Conservation (phyloP, 2,113 vertebrate species). For the Campylomormyrus tamandua region DNA sequence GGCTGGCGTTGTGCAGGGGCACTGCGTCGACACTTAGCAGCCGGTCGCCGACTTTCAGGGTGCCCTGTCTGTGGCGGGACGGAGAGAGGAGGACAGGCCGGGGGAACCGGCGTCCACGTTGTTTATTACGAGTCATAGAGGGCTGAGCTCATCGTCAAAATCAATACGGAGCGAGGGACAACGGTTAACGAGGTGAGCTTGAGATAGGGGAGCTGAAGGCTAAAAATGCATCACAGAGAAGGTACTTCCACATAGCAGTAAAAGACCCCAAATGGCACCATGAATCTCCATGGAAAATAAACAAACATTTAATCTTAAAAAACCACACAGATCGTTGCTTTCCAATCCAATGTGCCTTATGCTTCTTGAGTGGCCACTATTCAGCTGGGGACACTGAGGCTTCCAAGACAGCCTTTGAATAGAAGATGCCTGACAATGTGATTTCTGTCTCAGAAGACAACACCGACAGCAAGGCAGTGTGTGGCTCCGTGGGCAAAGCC, state of each 20-base stretch:
- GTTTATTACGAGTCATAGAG: not conserved
- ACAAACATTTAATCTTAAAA: not conserved
- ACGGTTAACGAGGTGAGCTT: not conserved
- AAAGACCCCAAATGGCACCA: not conserved
- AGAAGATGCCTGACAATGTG: not conserved
- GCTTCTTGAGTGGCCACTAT: not conserved
- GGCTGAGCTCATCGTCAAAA: not conserved
- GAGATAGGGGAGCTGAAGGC: not conserved
- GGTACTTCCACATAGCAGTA: not conserved
- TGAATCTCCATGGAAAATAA: not conserved
- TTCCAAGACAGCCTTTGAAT: not conserved
- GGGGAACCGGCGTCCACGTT: not conserved
- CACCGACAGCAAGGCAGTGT: not conserved
- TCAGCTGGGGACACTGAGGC: not conserved
- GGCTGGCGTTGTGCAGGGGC: conserved; percentile 75
- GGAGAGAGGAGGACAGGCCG: not conserved
- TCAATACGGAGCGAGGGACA: not conserved
- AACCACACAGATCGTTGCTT: conserved; percentile 9
- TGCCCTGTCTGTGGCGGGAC: conserved; percentile 72
- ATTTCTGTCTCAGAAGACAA: not conserved
- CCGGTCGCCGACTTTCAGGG: conserved; percentile 81
- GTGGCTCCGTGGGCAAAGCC: not conserved
- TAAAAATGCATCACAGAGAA: not conserved
- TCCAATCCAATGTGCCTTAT: not conserved
- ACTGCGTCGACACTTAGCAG: conserved; percentile 85